These are phyloP conservation scores for Andrena bicolor DNA, from an alignment of 2,888 invertebrate species.

Conservation along the genomic window DNA sequence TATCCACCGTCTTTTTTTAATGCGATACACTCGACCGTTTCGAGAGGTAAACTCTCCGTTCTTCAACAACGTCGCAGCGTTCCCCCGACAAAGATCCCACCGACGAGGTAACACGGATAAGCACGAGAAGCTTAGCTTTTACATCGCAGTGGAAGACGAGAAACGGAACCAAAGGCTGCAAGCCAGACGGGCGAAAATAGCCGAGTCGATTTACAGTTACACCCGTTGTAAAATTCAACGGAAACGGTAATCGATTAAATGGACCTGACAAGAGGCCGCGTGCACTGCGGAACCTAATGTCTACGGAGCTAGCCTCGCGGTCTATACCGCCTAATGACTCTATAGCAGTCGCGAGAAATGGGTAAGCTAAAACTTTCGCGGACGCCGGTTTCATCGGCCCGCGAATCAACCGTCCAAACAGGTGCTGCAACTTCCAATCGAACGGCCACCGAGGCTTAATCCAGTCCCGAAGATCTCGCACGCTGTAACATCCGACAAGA, in stretches of 20 bases:
- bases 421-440: background rate
- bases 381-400: background rate
- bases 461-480: background rate
- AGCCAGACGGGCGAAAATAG: constrained; percentile 42
- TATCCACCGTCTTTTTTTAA: constrained; percentile 44
- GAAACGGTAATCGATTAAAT: constrained; percentile 64
- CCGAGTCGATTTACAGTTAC: constrained; percentile 22
- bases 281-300: constrained; percentile 23
- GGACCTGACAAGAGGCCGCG: constrained; percentile 53
- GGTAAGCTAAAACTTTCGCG: constrained; percentile 37
- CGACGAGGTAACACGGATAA: background rate
- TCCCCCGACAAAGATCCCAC: background rate
- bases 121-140: background rate
- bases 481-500: background rate
- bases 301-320: constrained; percentile 24
- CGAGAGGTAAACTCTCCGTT: constrained; percentile 23
- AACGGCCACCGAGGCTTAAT: constrained; percentile 1
- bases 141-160: background rate
- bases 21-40: constrained; percentile 45
- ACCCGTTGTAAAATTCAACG: constrained; percentile 61
- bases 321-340: constrained; percentile 65
- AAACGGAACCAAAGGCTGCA: background rate
- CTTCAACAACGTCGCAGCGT: constrained; percentile 6
- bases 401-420: constrained; percentile 37
- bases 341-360: constrained; percentile 43